phyloP scores from a whole-genome alignment of 2,113 vertebrate genomes.

The Elachura formosa region DNA sequence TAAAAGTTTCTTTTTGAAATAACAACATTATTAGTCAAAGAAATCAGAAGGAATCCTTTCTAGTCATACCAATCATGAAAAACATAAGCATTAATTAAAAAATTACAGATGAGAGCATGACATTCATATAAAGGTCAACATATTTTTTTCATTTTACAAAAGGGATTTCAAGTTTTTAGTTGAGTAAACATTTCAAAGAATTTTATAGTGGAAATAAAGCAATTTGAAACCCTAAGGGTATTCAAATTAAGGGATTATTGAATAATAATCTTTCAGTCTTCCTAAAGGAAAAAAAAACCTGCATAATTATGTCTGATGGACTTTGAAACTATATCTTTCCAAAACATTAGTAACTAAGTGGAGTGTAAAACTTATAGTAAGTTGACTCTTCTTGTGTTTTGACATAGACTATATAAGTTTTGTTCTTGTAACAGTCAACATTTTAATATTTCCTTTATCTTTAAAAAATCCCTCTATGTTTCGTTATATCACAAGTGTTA shows the following conservation, averaged over 20 bases:
- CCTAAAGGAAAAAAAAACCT: neutral
- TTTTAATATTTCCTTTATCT: neutral
- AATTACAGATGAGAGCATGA: neutral
- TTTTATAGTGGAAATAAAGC: neutral
- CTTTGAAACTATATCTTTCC: neutral
- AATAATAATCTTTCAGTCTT: neutral
- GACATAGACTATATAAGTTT: neutral
- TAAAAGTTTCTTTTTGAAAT: neutral
- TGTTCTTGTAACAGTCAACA: neutral
- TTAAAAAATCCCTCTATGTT: neutral
- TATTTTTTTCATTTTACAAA: neutral
- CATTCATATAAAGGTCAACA: neutral
- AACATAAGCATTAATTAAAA: neutral
- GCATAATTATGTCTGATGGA: neutral
- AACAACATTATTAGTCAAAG: neutral
- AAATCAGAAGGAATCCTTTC: neutral
- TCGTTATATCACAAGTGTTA: neutral
- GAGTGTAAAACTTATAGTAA: neutral
- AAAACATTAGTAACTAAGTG: neutral
- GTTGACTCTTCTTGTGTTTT: neutral
- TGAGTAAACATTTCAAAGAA: neutral
- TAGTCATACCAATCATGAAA: neutral
- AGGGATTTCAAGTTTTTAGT: neutral
- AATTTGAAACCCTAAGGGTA: neutral
- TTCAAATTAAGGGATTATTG: neutral